A percentile compares a stretch with the other conserved stretches of the same genome.
Conservation (phyloP, 1,140 invertebrate genomes). For the Maniola jurtina region DNA sequence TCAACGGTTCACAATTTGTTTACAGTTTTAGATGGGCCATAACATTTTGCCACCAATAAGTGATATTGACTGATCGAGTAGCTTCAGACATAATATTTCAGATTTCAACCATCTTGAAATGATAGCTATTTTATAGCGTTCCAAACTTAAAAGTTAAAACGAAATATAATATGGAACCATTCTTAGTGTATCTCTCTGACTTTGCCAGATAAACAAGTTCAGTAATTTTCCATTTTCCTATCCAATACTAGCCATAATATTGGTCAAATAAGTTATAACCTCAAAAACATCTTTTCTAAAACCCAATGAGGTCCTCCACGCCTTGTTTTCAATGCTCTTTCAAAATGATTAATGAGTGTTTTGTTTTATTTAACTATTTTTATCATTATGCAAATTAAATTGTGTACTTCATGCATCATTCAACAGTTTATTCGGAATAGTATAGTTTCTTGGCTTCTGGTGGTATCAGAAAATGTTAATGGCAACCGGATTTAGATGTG, state of each 20-base stretch:
- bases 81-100: no score
- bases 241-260: no score
- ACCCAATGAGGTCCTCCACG: neutral
- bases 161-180: no score
- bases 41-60: slow-evolving; percentile 13
- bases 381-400: slow-evolving; percentile 41
- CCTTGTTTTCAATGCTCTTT: neutral
- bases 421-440: slow-evolving; percentile 60
- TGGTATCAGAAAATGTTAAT: slow-evolving; percentile 69
- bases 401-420: slow-evolving; percentile 63
- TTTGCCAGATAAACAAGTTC: neutral
- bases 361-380: slow-evolving; percentile 37
- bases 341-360: slow-evolving; percentile 25
- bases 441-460: slow-evolving; percentile 62
- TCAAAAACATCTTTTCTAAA: no score
- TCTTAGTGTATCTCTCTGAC: no score
- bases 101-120: no score
- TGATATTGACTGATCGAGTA: no score
- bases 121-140: no score
- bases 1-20: slow-evolving; percentile 31
- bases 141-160: no score
- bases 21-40: slow-evolving; percentile 27
- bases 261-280: neutral
- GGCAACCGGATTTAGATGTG: slow-evolving; percentile 53
- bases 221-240: neutral